These are phyloP conservation scores for Macaria notata DNA, from an alignment of 2,888 invertebrate species.

Conservation along the genomic window DNA sequence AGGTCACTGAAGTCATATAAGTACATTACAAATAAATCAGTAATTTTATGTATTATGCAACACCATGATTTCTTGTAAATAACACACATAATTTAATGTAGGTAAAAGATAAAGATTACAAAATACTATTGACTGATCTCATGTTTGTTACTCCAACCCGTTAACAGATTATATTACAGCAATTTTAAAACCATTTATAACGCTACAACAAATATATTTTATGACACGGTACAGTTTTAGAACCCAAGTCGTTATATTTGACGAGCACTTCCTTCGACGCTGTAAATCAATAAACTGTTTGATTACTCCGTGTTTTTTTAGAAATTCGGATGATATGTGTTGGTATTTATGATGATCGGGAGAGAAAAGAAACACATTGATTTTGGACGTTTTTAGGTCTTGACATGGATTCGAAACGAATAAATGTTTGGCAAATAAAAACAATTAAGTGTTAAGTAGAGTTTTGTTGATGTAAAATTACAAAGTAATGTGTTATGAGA, in stretches of 20 bases:
- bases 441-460: too few relatives aligned
- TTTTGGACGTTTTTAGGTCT: constrained; percentile 7
- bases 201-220: constrained; percentile 33
- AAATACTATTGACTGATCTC: neutral
- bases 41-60: too few relatives aligned
- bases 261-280: constrained; percentile 33
- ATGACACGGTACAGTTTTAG: constrained; percentile 31
- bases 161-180: constrained; percentile 53
- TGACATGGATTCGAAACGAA: constrained; percentile 8
- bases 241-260: constrained; percentile 32
- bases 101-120: too few relatives aligned
- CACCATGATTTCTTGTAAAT: too few relatives aligned
- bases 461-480: too few relatives aligned
- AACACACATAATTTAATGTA: too few relatives aligned
- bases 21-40: too few relatives aligned
- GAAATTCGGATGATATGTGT: constrained; percentile 20
- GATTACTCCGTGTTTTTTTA: constrained; percentile 29
- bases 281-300: constrained; percentile 34
- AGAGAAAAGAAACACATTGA: constrained; percentile 14
- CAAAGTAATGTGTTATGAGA: too few relatives aligned
- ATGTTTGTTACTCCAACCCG: constrained; percentile 33
- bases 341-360: constrained; percentile 20
- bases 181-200: constrained; percentile 54
- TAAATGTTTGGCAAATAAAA: too few relatives aligned
- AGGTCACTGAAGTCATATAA: too few relatives aligned